Evolutionary conservation across 2,113 vertebrate genomes (phyloP).

Genomic region (Campylomormyrus numenius): DNA sequence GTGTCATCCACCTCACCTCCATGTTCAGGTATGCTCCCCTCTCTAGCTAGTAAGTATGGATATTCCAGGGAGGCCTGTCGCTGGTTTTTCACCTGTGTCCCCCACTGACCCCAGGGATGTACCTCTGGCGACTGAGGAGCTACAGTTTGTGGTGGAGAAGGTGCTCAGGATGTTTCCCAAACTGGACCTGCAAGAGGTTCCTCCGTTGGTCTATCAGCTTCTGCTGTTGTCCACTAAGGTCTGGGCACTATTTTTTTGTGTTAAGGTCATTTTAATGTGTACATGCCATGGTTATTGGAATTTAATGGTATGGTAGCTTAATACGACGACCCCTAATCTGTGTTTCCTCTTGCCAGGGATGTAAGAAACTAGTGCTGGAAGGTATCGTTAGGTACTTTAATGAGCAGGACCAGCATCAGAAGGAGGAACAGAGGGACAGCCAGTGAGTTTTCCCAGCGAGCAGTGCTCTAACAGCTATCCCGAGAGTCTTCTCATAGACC

Average conservation of each 20-base stretch:
- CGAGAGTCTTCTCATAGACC: neutral
- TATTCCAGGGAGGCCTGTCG: neutral
- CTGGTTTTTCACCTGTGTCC: neutral
- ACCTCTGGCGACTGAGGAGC: slow-evolving; percentile 75
- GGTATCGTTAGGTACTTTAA: slow-evolving; percentile 84
- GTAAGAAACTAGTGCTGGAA: slow-evolving; percentile 77
- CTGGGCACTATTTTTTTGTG: slow-evolving; percentile 18
- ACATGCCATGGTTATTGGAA: neutral
- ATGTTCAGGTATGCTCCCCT: slow-evolving; percentile 83
- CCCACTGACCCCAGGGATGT: slow-evolving; percentile 67
- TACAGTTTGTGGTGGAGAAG: slow-evolving; percentile 82
- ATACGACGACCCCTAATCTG: neutral
- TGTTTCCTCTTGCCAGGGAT: slow-evolving; percentile 64
- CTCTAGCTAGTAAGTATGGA: neutral
- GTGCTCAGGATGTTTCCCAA: slow-evolving; percentile 76
- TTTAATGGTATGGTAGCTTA: neutral
- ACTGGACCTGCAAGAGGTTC: slow-evolving; percentile 87
- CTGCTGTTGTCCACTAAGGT: slow-evolving; percentile 89
- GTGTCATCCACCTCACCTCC: slow-evolving; percentile 80
- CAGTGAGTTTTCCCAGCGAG: slow-evolving; percentile 66
- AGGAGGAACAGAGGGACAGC: slow-evolving; percentile 66
- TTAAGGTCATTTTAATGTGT: neutral
- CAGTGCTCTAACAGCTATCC: neutral
- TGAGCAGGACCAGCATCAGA: slow-evolving; percentile 70
- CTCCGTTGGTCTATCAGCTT: slow-evolving; percentile 89